Evolutionary conservation across 2,113 vertebrate genomes (phyloP).

Genomic region (Ellobius talpinus): DNA sequence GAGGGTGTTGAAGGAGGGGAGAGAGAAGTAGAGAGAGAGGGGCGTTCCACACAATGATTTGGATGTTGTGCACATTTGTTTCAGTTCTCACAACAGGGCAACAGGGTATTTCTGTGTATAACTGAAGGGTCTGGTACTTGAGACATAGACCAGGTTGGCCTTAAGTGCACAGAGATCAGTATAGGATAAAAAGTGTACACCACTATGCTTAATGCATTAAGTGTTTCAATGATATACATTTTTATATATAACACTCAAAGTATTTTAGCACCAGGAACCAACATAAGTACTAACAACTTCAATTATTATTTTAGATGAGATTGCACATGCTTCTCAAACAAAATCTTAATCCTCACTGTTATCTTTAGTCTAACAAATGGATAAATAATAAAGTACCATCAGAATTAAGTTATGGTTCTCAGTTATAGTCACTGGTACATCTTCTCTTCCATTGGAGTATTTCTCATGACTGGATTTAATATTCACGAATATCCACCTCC

Average conservation of each 20-base stretch:
- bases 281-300: background rate
- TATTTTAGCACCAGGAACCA: background rate
- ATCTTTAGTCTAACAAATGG: background rate
- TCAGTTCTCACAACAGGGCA: background rate
- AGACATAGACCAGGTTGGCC: background rate
- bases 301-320: conserved; percentile 33
- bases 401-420: background rate
- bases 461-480: background rate
- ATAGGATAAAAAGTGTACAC: background rate
- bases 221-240: background rate
- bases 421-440: background rate
- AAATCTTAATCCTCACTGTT: background rate
- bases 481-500: background rate
- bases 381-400: background rate
- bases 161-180: background rate
- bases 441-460: background rate
- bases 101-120: background rate
- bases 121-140: background rate
- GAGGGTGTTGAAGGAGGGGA: background rate
- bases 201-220: background rate
- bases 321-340: background rate
- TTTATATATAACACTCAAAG: background rate
- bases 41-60: background rate
- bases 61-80: background rate
- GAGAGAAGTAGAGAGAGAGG: background rate